These are phyloP conservation scores for Apostichopus leukothele DNA, from an alignment of 53 echinoderm and acorn worm species.

Conservation along the genomic window DNA sequence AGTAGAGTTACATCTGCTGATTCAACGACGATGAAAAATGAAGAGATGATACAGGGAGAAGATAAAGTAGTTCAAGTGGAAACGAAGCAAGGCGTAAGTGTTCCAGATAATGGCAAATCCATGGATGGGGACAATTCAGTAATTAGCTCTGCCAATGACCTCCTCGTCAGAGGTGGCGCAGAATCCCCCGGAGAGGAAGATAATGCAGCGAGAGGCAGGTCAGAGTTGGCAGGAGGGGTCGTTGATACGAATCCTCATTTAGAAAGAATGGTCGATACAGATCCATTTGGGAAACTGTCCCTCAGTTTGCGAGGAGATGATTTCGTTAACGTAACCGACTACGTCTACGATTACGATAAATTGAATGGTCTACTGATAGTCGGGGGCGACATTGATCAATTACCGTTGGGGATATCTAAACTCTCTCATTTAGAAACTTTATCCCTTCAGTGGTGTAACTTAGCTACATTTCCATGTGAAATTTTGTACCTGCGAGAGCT, in stretches of 20 bases:
- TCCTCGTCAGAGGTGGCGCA: neutral
- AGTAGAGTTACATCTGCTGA: neutral
- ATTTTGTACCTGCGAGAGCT: conserved; percentile 54
- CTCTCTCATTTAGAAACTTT: conserved; percentile 56
- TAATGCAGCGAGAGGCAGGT: neutral
- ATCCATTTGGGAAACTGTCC: conserved; percentile 65
- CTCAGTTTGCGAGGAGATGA: conserved; percentile 65
- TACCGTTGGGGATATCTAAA: conserved; percentile 53
- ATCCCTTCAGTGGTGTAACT: conserved; percentile 58
- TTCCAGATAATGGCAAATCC: too few species aligned
- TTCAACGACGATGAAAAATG: neutral
- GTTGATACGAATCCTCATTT: neutral
- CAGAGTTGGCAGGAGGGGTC: neutral
- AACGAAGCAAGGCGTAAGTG: neutral
- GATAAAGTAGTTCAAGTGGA: neutral
- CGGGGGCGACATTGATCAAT: conserved; percentile 54
- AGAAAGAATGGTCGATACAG: conserved; percentile 45
- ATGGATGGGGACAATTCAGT: neutral
- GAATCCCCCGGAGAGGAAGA: neutral
- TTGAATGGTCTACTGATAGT: conserved; percentile 67
- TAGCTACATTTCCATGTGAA: conserved; percentile 59
- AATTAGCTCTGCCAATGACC: neutral
- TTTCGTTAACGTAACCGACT: conserved; percentile 44
- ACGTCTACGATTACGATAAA: conserved; percentile 51
- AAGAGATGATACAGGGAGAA: neutral